Percentiles rank a stretch among this genome's conserved stretches.
Evolutionary conservation across 2,797 vertebrate species (phyloP).

Genomic region (Tamandua tetradactyla): DNA sequence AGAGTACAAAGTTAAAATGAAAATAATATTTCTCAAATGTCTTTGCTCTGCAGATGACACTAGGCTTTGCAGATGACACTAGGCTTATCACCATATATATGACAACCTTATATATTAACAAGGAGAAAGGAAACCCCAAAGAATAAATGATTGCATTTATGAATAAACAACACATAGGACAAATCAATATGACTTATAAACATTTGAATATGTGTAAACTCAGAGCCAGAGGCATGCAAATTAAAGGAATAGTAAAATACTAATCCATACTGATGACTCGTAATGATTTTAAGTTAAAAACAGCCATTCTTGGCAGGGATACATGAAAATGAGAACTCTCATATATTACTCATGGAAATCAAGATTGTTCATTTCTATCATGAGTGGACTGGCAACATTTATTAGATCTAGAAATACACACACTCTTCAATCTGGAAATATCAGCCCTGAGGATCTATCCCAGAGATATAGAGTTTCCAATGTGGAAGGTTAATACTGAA

Average conservation of each 20-base stretch:
- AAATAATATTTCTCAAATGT: not conserved
- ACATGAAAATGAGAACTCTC: not conserved
- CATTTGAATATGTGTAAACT: not conserved
- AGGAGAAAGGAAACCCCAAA: not conserved
- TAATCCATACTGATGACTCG: not conserved
- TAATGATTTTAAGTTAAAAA: not conserved
- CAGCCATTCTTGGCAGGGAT: not conserved
- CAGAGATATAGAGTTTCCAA: not conserved
- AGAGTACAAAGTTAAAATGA: not conserved
- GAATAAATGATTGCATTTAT: not conserved
- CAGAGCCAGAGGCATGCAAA: not conserved
- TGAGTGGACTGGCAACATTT: not conserved
- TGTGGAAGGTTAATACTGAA: not conserved
- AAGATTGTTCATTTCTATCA: not conserved
- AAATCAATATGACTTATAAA: not conserved
- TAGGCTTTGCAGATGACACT: not conserved
- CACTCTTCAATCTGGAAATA: not conserved
- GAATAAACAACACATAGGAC: not conserved
- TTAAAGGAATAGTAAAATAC: slow-evolving; percentile 2
- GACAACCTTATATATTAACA: not conserved
- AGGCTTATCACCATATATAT: not conserved
- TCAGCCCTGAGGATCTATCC: not conserved
- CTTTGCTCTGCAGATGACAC: not conserved
- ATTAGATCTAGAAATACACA: not conserved
- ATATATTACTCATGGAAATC: not conserved